Base-by-base conservation (phyloP, 2,888 invertebrate species). In the Mycalesis mineus region DNA sequence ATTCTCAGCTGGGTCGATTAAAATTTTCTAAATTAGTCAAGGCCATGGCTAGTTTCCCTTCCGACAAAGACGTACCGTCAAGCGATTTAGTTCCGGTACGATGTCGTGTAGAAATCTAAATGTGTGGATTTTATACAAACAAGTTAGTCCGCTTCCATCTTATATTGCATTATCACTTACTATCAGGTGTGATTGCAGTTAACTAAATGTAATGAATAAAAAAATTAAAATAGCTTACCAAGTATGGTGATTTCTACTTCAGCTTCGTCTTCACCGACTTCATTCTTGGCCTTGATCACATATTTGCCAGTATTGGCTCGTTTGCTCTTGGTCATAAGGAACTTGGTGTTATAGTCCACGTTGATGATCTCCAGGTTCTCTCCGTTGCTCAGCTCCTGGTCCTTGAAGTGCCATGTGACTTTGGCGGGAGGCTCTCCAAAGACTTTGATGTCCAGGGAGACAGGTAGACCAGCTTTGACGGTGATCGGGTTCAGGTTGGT, bases 391-490 rank as follows among this genome's bases (percentile, higher is more conserved):
- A 95, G 70, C 68, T 94, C 93, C 65, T 83, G 77, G 49, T 93
- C 96, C 74, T 95, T 94, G 82, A 94, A 95, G 68, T 90, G 91
- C 99, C 99, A 99, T 11, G 94, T 95, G 39, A 97, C 95, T 5
- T 92, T 95, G 67, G 99, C 98, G 54, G 96, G 95, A 7, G 98
- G 98, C 85, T 98, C 98, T 61, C 98, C 98, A 75, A 94, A 94
- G 48, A 97, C 94, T 72, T 96, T 95, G 29, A 98, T 92, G 80
- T 98, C 97, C 60, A 98, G 88, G 22, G 93, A 94, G 45, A 98
- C 52, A 1, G 52, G 52, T 8, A 52, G 31, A 39, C 98, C 98
- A 61, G 95, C 94, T 83, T 98, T 98, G 41, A 98, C 94, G 1
- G 92, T 92, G 2, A 97, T 81, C n/a, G 94, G 92, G 72, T 96